These are phyloP conservation scores for Busseola fusca DNA, from an alignment of 2,888 invertebrate genomes.

Conservation along the genomic window DNA sequence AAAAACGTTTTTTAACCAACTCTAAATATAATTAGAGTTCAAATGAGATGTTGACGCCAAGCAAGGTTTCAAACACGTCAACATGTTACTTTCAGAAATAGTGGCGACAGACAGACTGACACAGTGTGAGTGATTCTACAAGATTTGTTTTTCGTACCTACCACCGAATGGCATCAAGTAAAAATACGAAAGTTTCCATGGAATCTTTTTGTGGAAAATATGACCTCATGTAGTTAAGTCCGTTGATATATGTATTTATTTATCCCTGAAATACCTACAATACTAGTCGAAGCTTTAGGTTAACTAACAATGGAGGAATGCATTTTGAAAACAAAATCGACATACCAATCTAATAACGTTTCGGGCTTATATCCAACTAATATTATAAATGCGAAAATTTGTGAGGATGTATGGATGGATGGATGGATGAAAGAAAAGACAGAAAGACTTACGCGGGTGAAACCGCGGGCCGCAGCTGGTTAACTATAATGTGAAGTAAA, in stretches of 20 bases:
- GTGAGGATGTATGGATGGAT: too few relatives aligned
- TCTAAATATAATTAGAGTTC: constrained; percentile 32
- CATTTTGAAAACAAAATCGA: too few relatives aligned
- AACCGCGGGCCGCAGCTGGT: too few relatives aligned
- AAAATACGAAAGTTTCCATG: not conserved
- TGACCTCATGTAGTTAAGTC: not conserved
- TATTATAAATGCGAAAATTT: too few relatives aligned
- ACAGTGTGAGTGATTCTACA: constrained; percentile 11
- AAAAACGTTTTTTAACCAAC: constrained; percentile 21
- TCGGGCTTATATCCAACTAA: too few relatives aligned
- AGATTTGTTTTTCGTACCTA: constrained; percentile 9
- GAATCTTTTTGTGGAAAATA: not conserved
- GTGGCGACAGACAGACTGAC: constrained; percentile 38
- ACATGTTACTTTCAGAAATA: constrained; percentile 31
- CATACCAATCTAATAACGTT: too few relatives aligned
- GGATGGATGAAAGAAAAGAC: too few relatives aligned
- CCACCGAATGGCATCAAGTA: not conserved
- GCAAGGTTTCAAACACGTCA: constrained; percentile 27
- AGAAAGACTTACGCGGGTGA: too few relatives aligned
- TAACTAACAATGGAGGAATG: too few relatives aligned
- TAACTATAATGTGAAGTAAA: too few relatives aligned
- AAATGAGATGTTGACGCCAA: constrained; percentile 32
- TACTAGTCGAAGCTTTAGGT: not conserved
- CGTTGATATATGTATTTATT: too few relatives aligned
- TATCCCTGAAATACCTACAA: not conserved